phyloP scores from a whole-genome alignment of 2,797 vertebrate species.

The Apogon hyalosoma region DNA sequence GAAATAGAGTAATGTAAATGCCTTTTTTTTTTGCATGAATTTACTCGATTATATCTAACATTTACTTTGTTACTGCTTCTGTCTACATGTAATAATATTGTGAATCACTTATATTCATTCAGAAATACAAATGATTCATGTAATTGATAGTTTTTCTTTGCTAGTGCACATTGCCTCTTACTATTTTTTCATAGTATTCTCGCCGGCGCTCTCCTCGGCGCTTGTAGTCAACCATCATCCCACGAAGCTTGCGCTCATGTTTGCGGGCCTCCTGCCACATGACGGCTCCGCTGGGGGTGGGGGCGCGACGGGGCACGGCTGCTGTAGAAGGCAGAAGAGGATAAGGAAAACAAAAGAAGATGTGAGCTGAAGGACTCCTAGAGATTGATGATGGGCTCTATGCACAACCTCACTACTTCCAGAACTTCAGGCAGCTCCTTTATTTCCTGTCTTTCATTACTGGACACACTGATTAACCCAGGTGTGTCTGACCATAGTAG shows the following conservation, averaged over 20 bases:
- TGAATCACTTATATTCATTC: no score
- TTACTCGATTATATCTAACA: no score
- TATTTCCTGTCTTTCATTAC: no score
- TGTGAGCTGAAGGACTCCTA: background rate
- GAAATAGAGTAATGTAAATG: no score
- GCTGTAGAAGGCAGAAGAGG: conserved; percentile 55
- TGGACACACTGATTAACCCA: no score
- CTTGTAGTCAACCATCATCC: conserved; percentile 98
- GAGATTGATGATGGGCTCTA: no score
- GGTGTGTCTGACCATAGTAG: no score
- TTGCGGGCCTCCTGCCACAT: conserved; percentile 99
- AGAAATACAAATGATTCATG: no score
- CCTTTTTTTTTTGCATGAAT: no score
- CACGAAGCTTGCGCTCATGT: conserved; percentile 96
- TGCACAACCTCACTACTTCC: no score
- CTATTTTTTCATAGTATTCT: conserved; percentile 97
- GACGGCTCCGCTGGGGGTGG: conserved; percentile 87
- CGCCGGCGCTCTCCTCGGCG: conserved; percentile 92
- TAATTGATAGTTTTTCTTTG: background rate
- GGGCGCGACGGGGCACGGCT: conserved; percentile 87
- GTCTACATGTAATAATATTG: background rate
- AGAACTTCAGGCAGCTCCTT: no score
- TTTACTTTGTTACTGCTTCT: no score
- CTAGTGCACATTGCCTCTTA: conserved; percentile 72
- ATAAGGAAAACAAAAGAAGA: background rate